Conservation (phyloP, 2,113 vertebrate genomes). For the Colistium nudipinnis region DNA sequence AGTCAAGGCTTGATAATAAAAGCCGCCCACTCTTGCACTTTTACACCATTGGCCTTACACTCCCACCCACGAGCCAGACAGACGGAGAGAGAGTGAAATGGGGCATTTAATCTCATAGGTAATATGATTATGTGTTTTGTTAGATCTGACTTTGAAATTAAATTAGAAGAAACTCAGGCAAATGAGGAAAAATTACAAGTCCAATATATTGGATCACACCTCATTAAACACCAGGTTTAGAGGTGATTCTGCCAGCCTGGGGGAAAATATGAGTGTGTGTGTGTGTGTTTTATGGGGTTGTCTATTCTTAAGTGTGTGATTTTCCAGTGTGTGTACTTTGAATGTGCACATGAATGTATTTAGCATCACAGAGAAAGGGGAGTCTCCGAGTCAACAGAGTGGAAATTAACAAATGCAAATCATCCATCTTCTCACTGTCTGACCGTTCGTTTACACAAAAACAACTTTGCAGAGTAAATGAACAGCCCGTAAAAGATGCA, state of each 20-base stretch:
- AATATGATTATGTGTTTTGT: slow-evolving; percentile 57
- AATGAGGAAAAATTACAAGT: slow-evolving; percentile 77
- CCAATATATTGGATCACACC: slow-evolving; percentile 70
- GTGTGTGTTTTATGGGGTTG: slow-evolving; percentile 14
- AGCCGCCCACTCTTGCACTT: slow-evolving; percentile 47
- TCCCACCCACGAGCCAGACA: slow-evolving; percentile 45
- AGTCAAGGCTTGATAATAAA: slow-evolving; percentile 53
- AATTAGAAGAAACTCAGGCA: slow-evolving; percentile 69
- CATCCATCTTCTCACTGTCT: slow-evolving; percentile 67
- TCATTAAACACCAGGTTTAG: slow-evolving; percentile 72
- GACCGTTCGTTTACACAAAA: slow-evolving; percentile 65
- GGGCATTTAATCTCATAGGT: slow-evolving; percentile 37
- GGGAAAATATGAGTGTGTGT: slow-evolving; percentile 15
- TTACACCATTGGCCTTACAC: slow-evolving; percentile 23
- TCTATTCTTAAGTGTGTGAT: slow-evolving; percentile 33
- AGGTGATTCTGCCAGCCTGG: slow-evolving; percentile 30
- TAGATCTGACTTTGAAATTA: slow-evolving; percentile 75
- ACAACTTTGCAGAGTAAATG: slow-evolving; percentile 66
- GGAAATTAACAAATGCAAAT: slow-evolving; percentile 76
- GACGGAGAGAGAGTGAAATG: slow-evolving; percentile 20
- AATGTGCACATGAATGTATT: background rate
- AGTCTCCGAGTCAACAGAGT: slow-evolving; percentile 57
- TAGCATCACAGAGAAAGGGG: slow-evolving; percentile 25
- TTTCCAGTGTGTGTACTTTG: slow-evolving; percentile 11
- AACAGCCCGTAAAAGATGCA: slow-evolving; percentile 64